phyloP scores from a whole-genome alignment of 1,140 invertebrate species.

The Cherax quadricarinatus region DNA sequence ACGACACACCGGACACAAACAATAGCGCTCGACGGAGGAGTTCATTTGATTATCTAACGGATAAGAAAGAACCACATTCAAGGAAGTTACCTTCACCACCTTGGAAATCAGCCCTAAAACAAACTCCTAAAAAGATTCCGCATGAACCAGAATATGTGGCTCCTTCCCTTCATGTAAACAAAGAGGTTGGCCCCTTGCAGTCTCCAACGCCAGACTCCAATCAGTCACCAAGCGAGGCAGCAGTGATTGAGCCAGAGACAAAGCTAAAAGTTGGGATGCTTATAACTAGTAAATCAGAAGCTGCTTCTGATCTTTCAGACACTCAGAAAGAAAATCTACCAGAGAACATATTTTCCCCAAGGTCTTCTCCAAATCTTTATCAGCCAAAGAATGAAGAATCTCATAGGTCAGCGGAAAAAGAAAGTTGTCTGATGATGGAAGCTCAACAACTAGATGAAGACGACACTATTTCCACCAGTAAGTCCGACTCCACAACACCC shows the following conservation, averaged over 20 bases:
- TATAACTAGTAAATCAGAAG: background rate
- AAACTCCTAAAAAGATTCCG: constrained; percentile 30
- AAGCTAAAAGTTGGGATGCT: background rate
- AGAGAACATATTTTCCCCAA: constrained; percentile 43
- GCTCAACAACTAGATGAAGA: too few species aligned
- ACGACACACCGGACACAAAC: too few species aligned
- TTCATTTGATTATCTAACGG: background rate
- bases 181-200: background rate
- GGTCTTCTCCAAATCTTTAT: background rate
- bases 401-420: background rate
- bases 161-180: constrained; percentile 32
- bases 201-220: background rate
- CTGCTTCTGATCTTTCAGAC: background rate
- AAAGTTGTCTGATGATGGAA: background rate
- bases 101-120: background rate
- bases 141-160: constrained; percentile 46
- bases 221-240: background rate
- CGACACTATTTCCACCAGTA: background rate
- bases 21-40: background rate
- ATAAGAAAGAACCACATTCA: background rate
- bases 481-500: background rate
- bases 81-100: background rate
- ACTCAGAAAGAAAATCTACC: background rate
- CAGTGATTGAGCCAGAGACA: background rate
- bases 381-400: background rate